Percentiles rank a stretch among this genome's conserved stretches.
These are phyloP conservation scores for human (Homo sapiens) DNA, from an alignment of 2,113 vertebrate species.

Conservation along the genomic window GRCh38 chr7:106264501-106265000, in stretches of 20 bases:
- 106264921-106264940: not conserved
- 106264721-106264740: not conserved
- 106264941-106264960: not conserved
- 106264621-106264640: constrained; percentile 28
- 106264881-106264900: not conserved
- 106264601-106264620: not conserved
- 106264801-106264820: not conserved
- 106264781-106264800: not conserved
- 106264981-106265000: not conserved
- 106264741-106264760: not conserved
- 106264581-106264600: not conserved
- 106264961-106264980: not conserved
- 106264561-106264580: not conserved
- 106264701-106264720: not conserved
- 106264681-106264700: constrained; percentile 25
- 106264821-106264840: not conserved
- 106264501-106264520: not conserved
- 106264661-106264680: constrained; percentile 26
- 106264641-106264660: not conserved
- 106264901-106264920: not conserved
- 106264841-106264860: not conserved
- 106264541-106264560: not conserved
- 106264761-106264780: not conserved
- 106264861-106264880: not conserved
- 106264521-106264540: not conserved